Evolutionary conservation across 2,113 vertebrate genomes (phyloP), one percentile per base, ranked within the genome.

Genomic region (Takifugu bimaculatus): DNA sequence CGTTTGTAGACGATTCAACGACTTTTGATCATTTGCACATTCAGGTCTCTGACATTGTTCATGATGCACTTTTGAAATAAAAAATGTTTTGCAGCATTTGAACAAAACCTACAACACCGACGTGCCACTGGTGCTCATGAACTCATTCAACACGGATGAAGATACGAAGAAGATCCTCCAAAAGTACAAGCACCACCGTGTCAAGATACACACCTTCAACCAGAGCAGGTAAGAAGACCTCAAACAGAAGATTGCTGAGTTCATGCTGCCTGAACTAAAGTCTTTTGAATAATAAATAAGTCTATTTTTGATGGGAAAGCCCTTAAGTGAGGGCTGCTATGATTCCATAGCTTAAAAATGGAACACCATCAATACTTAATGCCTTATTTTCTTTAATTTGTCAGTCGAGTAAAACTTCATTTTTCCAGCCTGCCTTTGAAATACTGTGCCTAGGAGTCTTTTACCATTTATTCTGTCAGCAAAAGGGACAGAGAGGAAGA

Each of bases 161-260:
- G 97, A 99, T 89, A 99, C 97, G 1, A 95, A 97, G 88, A 99
- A 99, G 89, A 99, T 98, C 83, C 82, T 98, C 83, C 97, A 98
- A 91, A 99, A 99, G 68, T 99, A 99, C 80, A 93, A 90, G 29
- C 96, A 98, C 80, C 96, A 94, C 82, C 92, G 91, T 12, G 94
- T 99, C 84, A 98, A 98, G 91, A 99, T 99, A 53, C 93, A 98
- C 77, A 98, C 95, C 68, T 99, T 99, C 54, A 99, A 98, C 86
- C 97, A 99, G 89, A 99, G 97, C 97, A 98, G 96, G 97, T 97
- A 45, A 70, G 61, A 14, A 20, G 20, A 20, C 20, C 20, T 20
- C 20, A 20, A 20, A 20, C 20, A 20, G 20, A 20, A 20, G 20
- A 20, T 20, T 20, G 20, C 20, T 20, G 20, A 29, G 29, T 29